Evolutionary conservation across 2,797 vertebrate species (phyloP).

Genomic region (Gymnopithys bicolor): DNA sequence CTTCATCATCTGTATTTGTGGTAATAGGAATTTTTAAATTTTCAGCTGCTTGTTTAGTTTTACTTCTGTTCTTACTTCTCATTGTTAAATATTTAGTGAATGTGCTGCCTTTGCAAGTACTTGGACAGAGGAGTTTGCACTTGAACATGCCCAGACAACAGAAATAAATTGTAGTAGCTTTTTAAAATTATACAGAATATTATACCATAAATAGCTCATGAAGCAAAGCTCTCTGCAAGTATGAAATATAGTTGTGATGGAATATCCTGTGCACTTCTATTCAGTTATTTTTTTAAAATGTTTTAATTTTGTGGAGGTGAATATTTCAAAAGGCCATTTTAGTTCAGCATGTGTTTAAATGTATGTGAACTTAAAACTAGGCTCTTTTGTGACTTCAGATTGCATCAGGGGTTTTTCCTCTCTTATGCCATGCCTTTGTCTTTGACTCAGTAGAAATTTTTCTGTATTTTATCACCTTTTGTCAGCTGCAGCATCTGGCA

Average conservation of each 20-base stretch:
- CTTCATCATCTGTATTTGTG: not conserved
- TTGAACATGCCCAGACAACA: not conserved
- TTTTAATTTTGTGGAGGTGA: not conserved
- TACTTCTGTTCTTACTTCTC: not conserved
- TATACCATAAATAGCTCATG: not conserved
- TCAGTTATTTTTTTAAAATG: not conserved
- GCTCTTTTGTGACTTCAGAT: not conserved
- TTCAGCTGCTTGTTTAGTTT: not conserved
- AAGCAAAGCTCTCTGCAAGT: not conserved
- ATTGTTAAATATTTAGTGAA: not conserved
- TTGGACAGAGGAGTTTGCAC: not conserved
- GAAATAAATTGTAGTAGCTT: not conserved
- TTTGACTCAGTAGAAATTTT: conserved; percentile 2
- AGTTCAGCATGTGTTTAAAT: not conserved
- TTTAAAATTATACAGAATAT: not conserved
- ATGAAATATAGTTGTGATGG: not conserved
- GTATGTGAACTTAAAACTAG: not conserved
- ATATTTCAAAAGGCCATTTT: not conserved
- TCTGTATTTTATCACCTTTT: conserved; percentile 52
- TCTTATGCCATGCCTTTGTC: not conserved
- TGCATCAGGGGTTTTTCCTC: not conserved
- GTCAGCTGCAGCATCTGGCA: conserved; percentile 93
- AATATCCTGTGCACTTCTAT: not conserved
- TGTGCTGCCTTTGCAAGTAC: not conserved
- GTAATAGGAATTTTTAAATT: not conserved